These are phyloP conservation scores for Eudemis profundana DNA, from an alignment of 2,888 invertebrate genomes.

Conservation along the genomic window DNA sequence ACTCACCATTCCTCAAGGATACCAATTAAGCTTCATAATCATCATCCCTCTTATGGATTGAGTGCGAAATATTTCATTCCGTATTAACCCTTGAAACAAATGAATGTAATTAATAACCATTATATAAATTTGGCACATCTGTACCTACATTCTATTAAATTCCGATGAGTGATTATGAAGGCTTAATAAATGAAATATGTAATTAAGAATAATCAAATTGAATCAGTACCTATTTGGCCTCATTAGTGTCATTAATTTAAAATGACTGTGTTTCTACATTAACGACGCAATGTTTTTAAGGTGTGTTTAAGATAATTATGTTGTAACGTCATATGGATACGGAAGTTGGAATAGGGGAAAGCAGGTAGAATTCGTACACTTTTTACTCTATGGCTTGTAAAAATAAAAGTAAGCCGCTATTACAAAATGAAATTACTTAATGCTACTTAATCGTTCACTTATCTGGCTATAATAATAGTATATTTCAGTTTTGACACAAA, in stretches of 20 bases:
- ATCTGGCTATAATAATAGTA: too few species aligned
- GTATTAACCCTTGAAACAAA: slow-evolving; percentile 24
- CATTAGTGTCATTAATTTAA: not conserved
- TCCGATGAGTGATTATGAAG: slow-evolving; percentile 17
- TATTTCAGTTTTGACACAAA: too few species aligned
- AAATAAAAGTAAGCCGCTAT: too few species aligned
- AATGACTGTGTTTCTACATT: not conserved
- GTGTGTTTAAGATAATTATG: too few species aligned
- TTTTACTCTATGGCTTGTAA: too few species aligned
- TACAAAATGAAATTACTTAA: too few species aligned
- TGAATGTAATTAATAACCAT: slow-evolving; percentile 25
- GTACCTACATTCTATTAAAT: slow-evolving; percentile 12
- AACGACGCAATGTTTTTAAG: too few species aligned
- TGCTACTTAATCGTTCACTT: too few species aligned
- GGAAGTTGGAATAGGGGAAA: too few species aligned
- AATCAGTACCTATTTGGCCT: not conserved
- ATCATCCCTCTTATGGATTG: slow-evolving; percentile 4
- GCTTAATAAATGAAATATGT: not conserved
- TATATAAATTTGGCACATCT: slow-evolving; percentile 29
- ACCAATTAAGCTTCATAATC: slow-evolving; percentile 11
- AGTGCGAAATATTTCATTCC: slow-evolving; percentile 23
- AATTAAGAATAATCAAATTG: not conserved
- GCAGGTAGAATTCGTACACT: too few species aligned
- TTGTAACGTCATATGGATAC: too few species aligned
- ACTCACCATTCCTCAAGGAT: slow-evolving; percentile 5